These are phyloP conservation scores for Hyperoplus lanceolatus DNA, from an alignment of 2,797 vertebrate genomes.

Conservation along the genomic window DNA sequence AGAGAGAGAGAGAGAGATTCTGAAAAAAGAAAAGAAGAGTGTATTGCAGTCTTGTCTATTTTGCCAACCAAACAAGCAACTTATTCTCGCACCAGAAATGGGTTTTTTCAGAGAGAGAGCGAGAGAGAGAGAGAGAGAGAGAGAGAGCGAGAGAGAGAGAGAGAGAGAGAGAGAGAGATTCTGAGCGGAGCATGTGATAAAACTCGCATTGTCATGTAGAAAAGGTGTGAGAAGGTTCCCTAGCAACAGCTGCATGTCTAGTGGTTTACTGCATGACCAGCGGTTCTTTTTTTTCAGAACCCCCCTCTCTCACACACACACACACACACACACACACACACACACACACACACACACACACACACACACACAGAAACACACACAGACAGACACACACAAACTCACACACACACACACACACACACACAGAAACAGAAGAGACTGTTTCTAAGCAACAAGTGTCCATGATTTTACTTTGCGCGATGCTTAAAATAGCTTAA, in stretches of 20 bases:
- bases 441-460: constrained; percentile 81
- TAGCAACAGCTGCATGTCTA: constrained; percentile 66
- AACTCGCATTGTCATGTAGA: constrained; percentile 37
- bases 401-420: constrained; percentile 15
- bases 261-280: constrained; percentile 30
- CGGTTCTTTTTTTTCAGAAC: constrained; percentile 40
- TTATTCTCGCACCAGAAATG: not conserved
- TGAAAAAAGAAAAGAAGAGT: too few species aligned
- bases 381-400: constrained; percentile 9
- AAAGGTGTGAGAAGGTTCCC: constrained; percentile 64
- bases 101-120: not conserved
- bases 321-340: constrained; percentile 9
- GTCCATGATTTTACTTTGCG: constrained; percentile 52
- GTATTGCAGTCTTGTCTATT: not conserved
- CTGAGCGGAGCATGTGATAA: constrained; percentile 31
- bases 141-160: too few species aligned
- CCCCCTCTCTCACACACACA: constrained; percentile 13
- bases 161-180: not conserved
- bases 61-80: not conserved
- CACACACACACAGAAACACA: constrained; percentile 21
- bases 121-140: too few species aligned
- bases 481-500: constrained; percentile 64
- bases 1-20: too few species aligned
- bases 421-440: constrained; percentile 23
- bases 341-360: not conserved